A percentile compares a stretch with the other conserved stretches of the same genome.
These are phyloP conservation scores for Chlorops oryzae DNA, from an alignment of 1,140 invertebrate genomes.

Conservation along the genomic window DNA sequence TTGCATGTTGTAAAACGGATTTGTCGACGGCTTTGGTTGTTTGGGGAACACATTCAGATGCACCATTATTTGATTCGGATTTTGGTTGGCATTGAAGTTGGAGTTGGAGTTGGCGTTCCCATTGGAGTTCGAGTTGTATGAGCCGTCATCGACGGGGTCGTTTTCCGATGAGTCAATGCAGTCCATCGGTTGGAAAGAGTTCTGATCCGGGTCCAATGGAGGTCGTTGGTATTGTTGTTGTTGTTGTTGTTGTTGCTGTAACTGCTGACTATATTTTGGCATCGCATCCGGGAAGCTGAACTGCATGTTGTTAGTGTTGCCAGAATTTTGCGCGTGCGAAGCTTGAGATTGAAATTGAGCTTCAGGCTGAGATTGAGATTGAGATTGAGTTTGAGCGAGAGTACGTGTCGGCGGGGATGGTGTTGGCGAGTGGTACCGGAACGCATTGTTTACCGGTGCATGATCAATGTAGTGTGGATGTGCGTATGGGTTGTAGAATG, in stretches of 20 bases:
- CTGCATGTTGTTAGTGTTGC: too few species aligned
- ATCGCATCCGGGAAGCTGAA: too few species aligned
- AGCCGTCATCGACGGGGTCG: not conserved
- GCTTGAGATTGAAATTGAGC: too few species aligned
- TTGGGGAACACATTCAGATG: constrained; percentile 42
- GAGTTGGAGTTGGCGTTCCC: not conserved
- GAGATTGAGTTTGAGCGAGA: too few species aligned
- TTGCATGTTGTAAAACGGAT: constrained; percentile 35
- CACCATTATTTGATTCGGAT: constrained; percentile 33
- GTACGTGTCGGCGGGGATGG: too few species aligned
- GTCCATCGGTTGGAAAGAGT: constrained; percentile 5
- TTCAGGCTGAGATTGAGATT: too few species aligned
- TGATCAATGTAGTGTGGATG: too few species aligned
- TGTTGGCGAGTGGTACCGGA: too few species aligned
- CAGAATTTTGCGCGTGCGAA: too few species aligned
- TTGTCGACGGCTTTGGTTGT: constrained; percentile 25
- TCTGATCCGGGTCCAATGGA: constrained; percentile 1
- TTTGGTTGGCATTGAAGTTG: constrained; percentile 16
- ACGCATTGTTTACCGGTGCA: too few species aligned
- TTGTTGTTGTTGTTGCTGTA: constrained; percentile 16
- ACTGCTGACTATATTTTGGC: too few species aligned
- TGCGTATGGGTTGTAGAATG: too few species aligned
- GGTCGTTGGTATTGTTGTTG: constrained; percentile 20
- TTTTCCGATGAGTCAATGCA: constrained; percentile 3
- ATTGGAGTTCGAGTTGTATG: not conserved